Evolutionary conservation across 2,797 vertebrate genomes (phyloP), one percentile per base, ranked within the genome.

Genomic region (Cyprinodon diabolis): DNA sequence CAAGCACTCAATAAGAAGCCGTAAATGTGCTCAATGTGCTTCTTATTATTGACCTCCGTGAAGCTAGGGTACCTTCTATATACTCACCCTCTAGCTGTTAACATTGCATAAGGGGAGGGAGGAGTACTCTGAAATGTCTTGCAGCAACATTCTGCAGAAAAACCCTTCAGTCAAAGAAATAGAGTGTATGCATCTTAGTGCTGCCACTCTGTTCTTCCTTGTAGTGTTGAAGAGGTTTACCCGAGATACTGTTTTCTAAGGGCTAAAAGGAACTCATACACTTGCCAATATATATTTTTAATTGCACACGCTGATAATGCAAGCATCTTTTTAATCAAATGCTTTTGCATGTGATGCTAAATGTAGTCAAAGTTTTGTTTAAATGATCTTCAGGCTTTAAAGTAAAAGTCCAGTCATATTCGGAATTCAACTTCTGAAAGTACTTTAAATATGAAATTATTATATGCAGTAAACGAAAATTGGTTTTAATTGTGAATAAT

Each of bases 221-320:
- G 25, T 72, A 74, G 77, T 69, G 67, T 25, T 71, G 13, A 82
- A 71, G 49, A 71, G 54, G 13, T 72, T 75, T 19, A 60, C 73
- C 72, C 67, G 74, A 76, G 2, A 73, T 45, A 57, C 52, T 68
- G 68, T 49, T 60, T 35, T 30, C 52, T 74, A 69, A 68, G 51
- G 47, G 71, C 25, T 19, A 21, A 72, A 35, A 1, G 11, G 13
- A 74, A 56, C 51, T 54, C 35, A 57, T 71, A 72, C 12, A 62
- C 40, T 66, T 66, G 21, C 56, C 45, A 69, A 19, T 70, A 66
- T 14, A 37, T 13, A 67, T 17, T 51, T 17, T n/a, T 58, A 60
- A 51, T 49, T 43, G n/a, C 60, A 43, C 10, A 19, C 60, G n/a
- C 37, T 9, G 40, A 15, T 7, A 52, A 30, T 30, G 30, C 30